phyloP scores from a whole-genome alignment of 2,888 invertebrate genomes.

The Blera fallax region DNA sequence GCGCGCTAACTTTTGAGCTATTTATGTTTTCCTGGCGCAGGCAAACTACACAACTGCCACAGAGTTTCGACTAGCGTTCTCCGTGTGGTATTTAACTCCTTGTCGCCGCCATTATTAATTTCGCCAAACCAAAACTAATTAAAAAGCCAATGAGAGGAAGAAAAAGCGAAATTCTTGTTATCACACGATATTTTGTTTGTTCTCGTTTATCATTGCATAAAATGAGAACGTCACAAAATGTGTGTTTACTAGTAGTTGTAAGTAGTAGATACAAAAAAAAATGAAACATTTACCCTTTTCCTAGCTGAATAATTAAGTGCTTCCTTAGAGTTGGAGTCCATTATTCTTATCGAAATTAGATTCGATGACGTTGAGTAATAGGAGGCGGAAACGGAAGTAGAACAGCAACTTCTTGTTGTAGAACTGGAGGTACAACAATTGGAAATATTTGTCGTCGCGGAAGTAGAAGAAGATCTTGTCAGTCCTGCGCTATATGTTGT shows the following conservation, averaged over 20 bases:
- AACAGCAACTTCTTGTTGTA: slow-evolving; percentile 46
- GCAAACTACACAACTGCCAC: slow-evolving; percentile 10
- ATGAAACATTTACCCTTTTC: slow-evolving; percentile 73
- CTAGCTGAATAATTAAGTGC: slow-evolving; percentile 66
- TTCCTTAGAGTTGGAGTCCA: slow-evolving; percentile 63
- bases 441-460: slow-evolving; percentile 44
- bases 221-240: slow-evolving; percentile 50
- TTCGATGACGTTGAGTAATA: slow-evolving; percentile 62
- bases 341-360: slow-evolving; percentile 65
- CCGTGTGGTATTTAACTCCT: slow-evolving; percentile 17
- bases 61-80: neutral
- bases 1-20: slow-evolving; percentile 47
- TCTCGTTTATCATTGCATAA: slow-evolving; percentile 5
- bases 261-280: slow-evolving; percentile 16
- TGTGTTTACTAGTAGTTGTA: slow-evolving; percentile 34
- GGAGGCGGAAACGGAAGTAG: slow-evolving; percentile 61
- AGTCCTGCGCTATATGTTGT: slow-evolving; percentile 39
- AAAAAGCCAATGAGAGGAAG: slow-evolving; percentile 64
- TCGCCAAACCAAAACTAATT: slow-evolving; percentile 51
- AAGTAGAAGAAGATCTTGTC: slow-evolving; percentile 38
- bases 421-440: slow-evolving; percentile 39
- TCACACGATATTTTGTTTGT: slow-evolving; percentile 45
- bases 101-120: slow-evolving; percentile 13
- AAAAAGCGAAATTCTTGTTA: slow-evolving; percentile 53
- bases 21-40: slow-evolving; percentile 53